Base-by-base conservation (phyloP, 2,888 invertebrate species). In the Drosophila siamana region DNA sequence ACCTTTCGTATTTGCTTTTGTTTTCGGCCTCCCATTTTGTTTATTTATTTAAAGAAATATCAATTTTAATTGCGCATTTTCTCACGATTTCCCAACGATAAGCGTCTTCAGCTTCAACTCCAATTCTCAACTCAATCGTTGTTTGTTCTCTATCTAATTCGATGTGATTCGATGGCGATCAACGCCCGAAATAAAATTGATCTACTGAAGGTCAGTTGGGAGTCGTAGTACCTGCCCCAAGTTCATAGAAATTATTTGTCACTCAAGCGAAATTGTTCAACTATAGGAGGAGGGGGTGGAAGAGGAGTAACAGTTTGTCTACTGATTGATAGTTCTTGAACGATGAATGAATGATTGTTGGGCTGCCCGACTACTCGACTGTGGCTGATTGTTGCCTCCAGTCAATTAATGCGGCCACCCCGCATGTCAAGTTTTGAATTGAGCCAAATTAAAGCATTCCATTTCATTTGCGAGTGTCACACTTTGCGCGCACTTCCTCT, bases 391-490 rank as follows among this genome's bases (percentile, higher is more conserved):
- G 61, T 36, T 40, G 44, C 22, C 36, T 47, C 19, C 61, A 52
- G 83, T 52, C 88, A 83, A 83, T 83, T 83, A 83, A 83, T 67
- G 80, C 47, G 76, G 83, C 86, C 86, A 88, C 83, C 83, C 83
- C 83, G 84, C 86, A 83, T 83, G 88, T 88, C 83, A 83, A 83
- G 74, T 68, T 57, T 50, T 80, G 83, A 83, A 83, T 88, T 88
- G 86, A 88, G 74, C 77, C 88, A 83, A 83, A 83, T 83, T 83
- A 79, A 88, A 83, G 84, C 66, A 77, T 77, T 88, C 83, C 88
- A 83, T 83, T 86, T 88, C 74, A 83, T 74, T 86, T 66, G 88
- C 66, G 69, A 88, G 86, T 88, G 83, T 83, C 83, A 86, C 83
- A 83, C 83, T 83, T 88, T 86, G 66, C 44, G 80, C 88, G 67